Base-by-base conservation (phyloP, 2,797 vertebrate species). In the Sphenopsis melanotis region DNA sequence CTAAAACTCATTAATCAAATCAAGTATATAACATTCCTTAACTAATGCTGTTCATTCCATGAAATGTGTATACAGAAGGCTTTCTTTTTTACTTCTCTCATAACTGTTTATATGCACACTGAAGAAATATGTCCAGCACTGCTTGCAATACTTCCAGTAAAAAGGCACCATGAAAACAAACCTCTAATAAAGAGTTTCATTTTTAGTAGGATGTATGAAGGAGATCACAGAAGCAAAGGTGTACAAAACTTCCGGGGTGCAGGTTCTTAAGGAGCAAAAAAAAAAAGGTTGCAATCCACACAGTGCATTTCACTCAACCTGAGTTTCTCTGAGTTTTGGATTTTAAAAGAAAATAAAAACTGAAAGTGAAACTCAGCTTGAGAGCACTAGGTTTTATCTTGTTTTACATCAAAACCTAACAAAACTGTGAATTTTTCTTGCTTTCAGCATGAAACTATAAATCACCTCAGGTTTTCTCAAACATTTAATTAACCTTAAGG, bases 401-500 rank as follows among this genome's bases (percentile, higher is more conserved):
- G 76, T 92, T 95, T 96, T 95, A 96, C 83, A 96, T 95, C 92
- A 92, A 92, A 95, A 91, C 92, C 87, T 92, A 94, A 94, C 34
- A 94, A 93, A 96, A 90, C 94, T 95, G 85, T 91, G 89, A 93
- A 83, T 92, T 95, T 96, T 95, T 91, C 91, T 87, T 92, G 61
- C 87, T 94, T 96, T 91, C 94, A 94, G 91, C 87, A 76, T 91
- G 94, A 93, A 96, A 97, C 94, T 95, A 92, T 97, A 96, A 94
- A 97, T 96, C 87, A 97, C 82, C 65, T 91, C 76, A 88, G 93
- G 93, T 93, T 96, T 96, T 89, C 89, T 93, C 87, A 97, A 96
- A 97, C 95, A 96, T 97, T 97, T 97, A 95, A 97, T 96, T 96
- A 96, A 96, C 95, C 92, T 94, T 89, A 83, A 94, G 95, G 94